Percentiles rank a stretch among this genome's conserved stretches.
phyloP scores from a whole-genome alignment of 2,797 vertebrate species.

The Lutjanus campechanus region DNA sequence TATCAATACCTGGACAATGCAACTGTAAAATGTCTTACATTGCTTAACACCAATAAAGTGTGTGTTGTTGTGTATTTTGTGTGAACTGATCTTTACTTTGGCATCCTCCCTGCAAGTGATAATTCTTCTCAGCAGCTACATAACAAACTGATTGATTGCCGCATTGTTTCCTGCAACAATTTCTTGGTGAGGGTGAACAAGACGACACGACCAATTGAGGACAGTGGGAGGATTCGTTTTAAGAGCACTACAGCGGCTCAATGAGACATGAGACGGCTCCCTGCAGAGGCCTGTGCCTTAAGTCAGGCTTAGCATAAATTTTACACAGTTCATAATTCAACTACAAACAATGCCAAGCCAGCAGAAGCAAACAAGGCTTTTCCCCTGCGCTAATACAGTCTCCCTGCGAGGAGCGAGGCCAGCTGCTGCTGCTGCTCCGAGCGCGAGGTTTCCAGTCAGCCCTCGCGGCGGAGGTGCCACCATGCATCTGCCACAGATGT shows the following conservation, averaged over 20 bases:
- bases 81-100: background rate
- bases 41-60: background rate
- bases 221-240: constrained; percentile 47
- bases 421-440: constrained; percentile 59
- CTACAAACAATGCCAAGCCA: constrained; percentile 56
- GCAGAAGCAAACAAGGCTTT: constrained; percentile 52
- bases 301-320: constrained; percentile 71
- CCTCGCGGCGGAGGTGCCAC: constrained; percentile 57
- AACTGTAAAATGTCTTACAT: background rate
- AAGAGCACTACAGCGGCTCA: constrained; percentile 50
- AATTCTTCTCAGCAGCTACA: constrained; percentile 8
- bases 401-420: constrained; percentile 40
- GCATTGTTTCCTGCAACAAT: constrained; percentile 26
- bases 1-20: background rate
- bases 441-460: constrained; percentile 55
- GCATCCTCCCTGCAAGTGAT: background rate
- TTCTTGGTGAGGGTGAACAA: constrained; percentile 28
- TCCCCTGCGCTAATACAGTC: constrained; percentile 31
- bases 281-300: constrained; percentile 58
- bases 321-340: constrained; percentile 63
- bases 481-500: constrained; percentile 65
- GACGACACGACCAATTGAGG: constrained; percentile 48
- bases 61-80: constrained; percentile 2
- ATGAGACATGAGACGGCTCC: constrained; percentile 64
- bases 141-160: constrained; percentile 21